Evolutionary conservation across 2,888 invertebrate species (phyloP), one percentile per base, ranked within the genome.

Genomic region (Tyria jacobaeae): DNA sequence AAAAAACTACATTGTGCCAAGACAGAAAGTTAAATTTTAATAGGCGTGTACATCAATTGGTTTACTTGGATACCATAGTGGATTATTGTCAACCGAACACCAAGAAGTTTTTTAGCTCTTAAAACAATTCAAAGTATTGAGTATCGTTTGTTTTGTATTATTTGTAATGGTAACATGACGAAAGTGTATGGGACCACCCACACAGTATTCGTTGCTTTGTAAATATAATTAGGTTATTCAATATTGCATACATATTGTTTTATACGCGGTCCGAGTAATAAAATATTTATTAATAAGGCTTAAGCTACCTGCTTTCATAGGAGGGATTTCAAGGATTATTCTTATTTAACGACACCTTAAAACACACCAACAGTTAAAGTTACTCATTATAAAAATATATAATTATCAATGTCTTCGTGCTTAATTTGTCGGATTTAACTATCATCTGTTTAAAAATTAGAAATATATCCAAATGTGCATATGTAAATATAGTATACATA

Each of bases 101-200:
- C 6, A 14, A 34, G 25, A 5, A 37, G 12, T 55, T 44, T 44
- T 55, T 44, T 21, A 10, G 62, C 64, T 64, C 68, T 74, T 71
- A 57, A 68, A 76, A 76, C 74, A 76, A 76, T 77, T 69, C 63
- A 64, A 71, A 70, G 60, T 68, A 71, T 70, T 78, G 70, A 72
- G 68, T 71, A 68, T 66, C 66, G 62, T 71, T 73, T 50, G 54
- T 62, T 67, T 71, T 57, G 52, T 71, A 66, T 60, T 65, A 63
- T 64, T 77, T 66, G 71, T 73, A 73, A 74, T 73, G 69, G 75
- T 70, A 79, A 76, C 73, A 64, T n/a, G 73, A 68, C 66, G 67
- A 73, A 66, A 59, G 61, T 69, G 60, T 70, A 71, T 69, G 41
- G 66, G 79, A 77, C 79, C 81, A 79, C 82, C 82, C 80, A 80